phyloP scores from a whole-genome alignment of 2,113 vertebrate genomes.

The Lamprotornis superbus region DNA sequence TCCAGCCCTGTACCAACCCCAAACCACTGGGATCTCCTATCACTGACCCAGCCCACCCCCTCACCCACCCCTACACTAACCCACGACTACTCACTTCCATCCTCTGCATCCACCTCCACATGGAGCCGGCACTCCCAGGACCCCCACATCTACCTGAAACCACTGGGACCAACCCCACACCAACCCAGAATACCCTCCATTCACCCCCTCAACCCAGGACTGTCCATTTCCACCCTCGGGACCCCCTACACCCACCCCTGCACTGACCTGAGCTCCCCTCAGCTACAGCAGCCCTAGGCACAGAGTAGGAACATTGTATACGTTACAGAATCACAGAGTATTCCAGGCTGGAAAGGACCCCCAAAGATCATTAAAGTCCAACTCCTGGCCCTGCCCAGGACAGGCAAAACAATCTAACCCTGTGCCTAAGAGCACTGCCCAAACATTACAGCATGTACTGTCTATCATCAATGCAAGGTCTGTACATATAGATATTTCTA shows the following conservation, averaged over 20 bases:
- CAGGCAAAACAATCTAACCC: not conserved
- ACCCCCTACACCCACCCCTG: no score
- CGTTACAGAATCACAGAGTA: not conserved
- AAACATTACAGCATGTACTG: fast-evolving
- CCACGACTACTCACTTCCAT: fast-evolving
- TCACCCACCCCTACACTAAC: not conserved
- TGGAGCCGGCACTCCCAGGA: not conserved
- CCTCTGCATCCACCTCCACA: not conserved
- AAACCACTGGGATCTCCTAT: not conserved
- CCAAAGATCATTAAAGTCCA: not conserved
- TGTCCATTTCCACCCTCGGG: not conserved
- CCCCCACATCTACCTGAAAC: not conserved
- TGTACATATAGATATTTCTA: fast-evolving
- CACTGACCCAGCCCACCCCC: not conserved
- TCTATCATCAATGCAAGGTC: fast-evolving
- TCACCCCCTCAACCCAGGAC: not conserved
- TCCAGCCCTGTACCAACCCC: fast-evolving
- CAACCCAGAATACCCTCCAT: not conserved
- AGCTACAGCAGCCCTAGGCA: not conserved
- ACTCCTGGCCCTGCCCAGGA: fast-evolving
- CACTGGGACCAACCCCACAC: not conserved
- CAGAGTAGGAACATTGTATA: fast-evolving
- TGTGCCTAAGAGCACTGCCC: fast-evolving
- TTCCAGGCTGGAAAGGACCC: not conserved
- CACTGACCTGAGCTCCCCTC: no score